Percentiles rank a stretch among this genome's conserved stretches.
Evolutionary conservation across 2,888 invertebrate species (phyloP).

Genomic region (Allolobophora icterica): DNA sequence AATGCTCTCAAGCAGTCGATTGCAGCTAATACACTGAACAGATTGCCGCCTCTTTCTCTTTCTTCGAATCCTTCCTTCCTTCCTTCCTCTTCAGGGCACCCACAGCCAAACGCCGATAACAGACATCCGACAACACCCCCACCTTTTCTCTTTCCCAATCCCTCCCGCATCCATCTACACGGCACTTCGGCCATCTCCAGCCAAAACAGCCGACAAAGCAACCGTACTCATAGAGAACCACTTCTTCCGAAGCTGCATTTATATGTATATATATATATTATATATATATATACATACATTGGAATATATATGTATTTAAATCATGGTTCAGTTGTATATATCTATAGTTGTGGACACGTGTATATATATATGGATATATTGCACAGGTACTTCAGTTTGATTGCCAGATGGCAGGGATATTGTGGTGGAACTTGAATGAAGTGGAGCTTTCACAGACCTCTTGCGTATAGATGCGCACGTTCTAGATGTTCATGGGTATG

Average conservation of each 20-base stretch:
- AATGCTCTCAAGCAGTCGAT: background rate
- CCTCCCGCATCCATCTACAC: background rate
- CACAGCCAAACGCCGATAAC: background rate
- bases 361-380: background rate
- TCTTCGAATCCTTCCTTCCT: background rate
- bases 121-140: background rate
- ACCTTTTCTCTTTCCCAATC: background rate
- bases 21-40: background rate
- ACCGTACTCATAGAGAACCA: background rate
- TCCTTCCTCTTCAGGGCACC: background rate
- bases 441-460: background rate
- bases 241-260: background rate
- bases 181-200: background rate
- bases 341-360: background rate
- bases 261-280: background rate
- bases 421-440: constrained; percentile 17
- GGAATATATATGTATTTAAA: too few species aligned
- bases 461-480: background rate
- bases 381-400: background rate
- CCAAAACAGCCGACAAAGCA: background rate
- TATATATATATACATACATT: background rate
- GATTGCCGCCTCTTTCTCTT: background rate
- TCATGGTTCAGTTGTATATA: background rate
- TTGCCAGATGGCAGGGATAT: background rate
- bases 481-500: background rate